A percentile compares a stretch with the other conserved stretches of the same genome.
phyloP scores from a whole-genome alignment of 2,797 vertebrate species.

The Neosilurus mollespiculum region DNA sequence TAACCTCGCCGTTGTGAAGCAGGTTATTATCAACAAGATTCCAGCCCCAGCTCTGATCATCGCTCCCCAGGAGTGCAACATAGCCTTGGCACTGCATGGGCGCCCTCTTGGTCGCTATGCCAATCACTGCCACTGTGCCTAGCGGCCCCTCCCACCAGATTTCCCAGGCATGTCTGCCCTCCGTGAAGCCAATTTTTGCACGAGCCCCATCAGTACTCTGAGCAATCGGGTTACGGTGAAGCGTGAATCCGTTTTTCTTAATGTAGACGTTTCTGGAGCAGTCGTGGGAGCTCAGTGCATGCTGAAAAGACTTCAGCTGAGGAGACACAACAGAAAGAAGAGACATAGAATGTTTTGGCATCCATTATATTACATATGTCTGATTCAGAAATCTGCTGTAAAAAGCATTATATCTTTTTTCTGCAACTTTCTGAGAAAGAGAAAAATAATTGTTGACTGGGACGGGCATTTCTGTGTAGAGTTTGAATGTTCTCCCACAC shows the following conservation, averaged over 20 bases:
- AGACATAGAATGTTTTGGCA: background rate
- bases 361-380: background rate
- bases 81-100: constrained; percentile 99
- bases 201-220: constrained; percentile 98
- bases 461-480: background rate
- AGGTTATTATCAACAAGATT: constrained; percentile 99
- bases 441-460: background rate
- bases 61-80: constrained; percentile 93
- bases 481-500: too few relatives aligned
- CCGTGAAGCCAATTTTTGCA: constrained; percentile 94
- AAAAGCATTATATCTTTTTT: background rate
- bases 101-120: constrained; percentile 94
- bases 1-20: constrained; percentile 98
- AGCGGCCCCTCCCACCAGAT: constrained; percentile 99
- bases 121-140: constrained; percentile 96
- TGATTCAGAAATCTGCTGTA: background rate
- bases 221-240: constrained; percentile 97
- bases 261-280: constrained; percentile 99
- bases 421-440: background rate
- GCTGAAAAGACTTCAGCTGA: constrained; percentile 91
- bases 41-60: constrained; percentile 99
- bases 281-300: constrained; percentile 95
- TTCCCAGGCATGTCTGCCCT: constrained; percentile 98
- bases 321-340: constrained; percentile 2
- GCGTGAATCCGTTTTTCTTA: constrained; percentile 98